Evolutionary conservation across 2,113 vertebrate species (phyloP).

Genomic region (Sturnira hondurensis): DNA sequence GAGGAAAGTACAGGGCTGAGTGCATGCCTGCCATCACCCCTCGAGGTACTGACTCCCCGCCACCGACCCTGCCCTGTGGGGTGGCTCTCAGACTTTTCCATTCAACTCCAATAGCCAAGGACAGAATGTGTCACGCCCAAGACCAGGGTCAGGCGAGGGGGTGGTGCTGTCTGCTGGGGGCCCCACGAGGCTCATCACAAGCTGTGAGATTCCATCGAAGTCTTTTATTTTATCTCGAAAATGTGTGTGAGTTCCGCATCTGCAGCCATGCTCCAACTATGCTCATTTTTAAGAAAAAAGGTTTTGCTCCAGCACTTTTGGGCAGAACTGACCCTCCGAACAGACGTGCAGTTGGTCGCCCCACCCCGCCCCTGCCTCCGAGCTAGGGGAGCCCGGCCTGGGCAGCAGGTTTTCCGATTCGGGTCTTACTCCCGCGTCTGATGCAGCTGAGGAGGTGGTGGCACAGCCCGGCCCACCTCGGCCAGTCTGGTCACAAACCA

Average conservation of each 20-base stretch:
- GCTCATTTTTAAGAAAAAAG: not conserved
- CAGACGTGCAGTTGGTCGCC: accelerated
- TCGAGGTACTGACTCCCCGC: accelerated
- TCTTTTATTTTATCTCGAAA: conserved; percentile 36
- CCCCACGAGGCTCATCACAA: not conserved
- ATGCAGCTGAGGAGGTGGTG: accelerated
- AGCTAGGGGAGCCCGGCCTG: not conserved
- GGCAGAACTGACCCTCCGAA: not conserved
- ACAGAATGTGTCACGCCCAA: not conserved
- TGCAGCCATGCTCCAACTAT: not conserved
- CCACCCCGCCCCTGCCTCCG: not conserved
- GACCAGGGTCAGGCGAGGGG: not conserved
- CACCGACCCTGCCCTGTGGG: conserved; percentile 70
- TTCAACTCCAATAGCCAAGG: not conserved
- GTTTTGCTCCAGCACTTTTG: not conserved
- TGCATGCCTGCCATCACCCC: accelerated
- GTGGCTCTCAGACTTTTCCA: not conserved
- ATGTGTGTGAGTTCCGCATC: not conserved
- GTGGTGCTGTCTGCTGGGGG: not conserved
- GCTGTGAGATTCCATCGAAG: conserved; percentile 10
- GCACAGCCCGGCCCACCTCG: accelerated
- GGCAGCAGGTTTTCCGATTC: not conserved
- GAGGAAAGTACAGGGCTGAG: not conserved
- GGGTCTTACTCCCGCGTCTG: not conserved
- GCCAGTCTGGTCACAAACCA: not conserved